These are phyloP conservation scores for Cryptosula pallasiana DNA, from an alignment of 2,888 invertebrate species.

Conservation along the genomic window DNA sequence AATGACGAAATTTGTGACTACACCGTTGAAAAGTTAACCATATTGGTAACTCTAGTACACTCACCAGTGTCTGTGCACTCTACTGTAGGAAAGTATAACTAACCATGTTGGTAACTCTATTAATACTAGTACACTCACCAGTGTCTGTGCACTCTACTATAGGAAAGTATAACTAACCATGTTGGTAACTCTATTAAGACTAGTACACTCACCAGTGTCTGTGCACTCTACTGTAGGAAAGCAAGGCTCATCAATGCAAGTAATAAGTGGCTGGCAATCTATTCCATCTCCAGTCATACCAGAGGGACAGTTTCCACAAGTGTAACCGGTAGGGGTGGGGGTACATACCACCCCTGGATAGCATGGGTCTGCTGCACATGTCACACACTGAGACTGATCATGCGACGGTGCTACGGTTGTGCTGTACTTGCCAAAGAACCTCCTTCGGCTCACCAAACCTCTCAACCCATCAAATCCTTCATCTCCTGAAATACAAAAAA, in stretches of 20 bases:
- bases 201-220: background rate
- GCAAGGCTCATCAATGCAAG: conserved; percentile 43
- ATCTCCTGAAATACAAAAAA: background rate
- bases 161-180: conserved; percentile 39
- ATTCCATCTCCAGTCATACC: conserved; percentile 73
- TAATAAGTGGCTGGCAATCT: conserved; percentile 56
- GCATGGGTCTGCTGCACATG: conserved; percentile 69
- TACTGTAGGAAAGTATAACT: too few species aligned
- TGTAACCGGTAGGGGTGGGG: conserved; percentile 50
- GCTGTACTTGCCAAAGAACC: background rate
- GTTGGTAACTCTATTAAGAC: background rate
- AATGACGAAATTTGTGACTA: too few species aligned
- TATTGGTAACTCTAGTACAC: too few species aligned
- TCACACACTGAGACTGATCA: conserved; percentile 48
- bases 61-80: too few species aligned
- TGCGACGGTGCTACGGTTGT: background rate
- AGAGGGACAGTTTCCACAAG: conserved; percentile 69
- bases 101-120: too few species aligned
- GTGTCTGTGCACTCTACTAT: too few species aligned
- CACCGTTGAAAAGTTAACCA: too few species aligned
- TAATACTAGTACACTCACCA: too few species aligned
- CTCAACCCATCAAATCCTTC: background rate
- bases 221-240: conserved; percentile 29
- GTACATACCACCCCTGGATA: conserved; percentile 57
- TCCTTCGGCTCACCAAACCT: background rate